phyloP scores from a whole-genome alignment of 2,113 vertebrate genomes.

The Lycaon pictus region DNA sequence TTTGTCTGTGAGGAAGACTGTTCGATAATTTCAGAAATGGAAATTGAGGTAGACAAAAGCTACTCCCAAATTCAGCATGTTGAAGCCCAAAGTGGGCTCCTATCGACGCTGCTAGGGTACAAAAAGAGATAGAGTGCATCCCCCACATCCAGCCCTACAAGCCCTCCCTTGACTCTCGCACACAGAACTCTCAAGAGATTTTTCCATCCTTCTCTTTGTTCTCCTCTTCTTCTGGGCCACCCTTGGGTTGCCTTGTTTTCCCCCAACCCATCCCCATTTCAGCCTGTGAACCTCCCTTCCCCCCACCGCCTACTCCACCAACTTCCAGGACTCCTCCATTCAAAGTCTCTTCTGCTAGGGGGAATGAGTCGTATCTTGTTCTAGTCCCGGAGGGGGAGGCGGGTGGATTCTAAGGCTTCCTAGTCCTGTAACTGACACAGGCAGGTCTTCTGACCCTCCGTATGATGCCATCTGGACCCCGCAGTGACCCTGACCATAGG shows the following conservation, averaged over 20 bases:
- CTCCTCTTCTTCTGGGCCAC: neutral
- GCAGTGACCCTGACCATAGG: neutral
- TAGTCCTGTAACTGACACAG: neutral
- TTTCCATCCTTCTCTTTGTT: neutral
- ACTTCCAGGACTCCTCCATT: neutral
- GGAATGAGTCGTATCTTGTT: neutral
- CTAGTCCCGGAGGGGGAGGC: neutral
- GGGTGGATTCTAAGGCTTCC: neutral
- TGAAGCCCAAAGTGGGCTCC: neutral
- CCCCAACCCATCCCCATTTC: neutral
- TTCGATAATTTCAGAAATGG: neutral
- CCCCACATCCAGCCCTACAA: neutral
- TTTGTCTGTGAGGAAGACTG: neutral
- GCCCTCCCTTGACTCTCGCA: neutral
- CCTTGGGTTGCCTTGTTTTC: too few relatives aligned
- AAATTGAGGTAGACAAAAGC: neutral
- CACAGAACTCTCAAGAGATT: neutral
- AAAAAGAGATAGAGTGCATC: neutral
- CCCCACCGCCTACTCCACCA: neutral
- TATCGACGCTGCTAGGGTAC: rapidly evolving
- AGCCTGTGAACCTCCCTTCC: neutral
- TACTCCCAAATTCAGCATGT: neutral
- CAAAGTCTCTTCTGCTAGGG: neutral
- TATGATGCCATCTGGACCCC: neutral
- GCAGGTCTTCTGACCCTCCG: neutral